Conservation (phyloP, 2,888 invertebrate species). For the Stenotaenia linearis region DNA sequence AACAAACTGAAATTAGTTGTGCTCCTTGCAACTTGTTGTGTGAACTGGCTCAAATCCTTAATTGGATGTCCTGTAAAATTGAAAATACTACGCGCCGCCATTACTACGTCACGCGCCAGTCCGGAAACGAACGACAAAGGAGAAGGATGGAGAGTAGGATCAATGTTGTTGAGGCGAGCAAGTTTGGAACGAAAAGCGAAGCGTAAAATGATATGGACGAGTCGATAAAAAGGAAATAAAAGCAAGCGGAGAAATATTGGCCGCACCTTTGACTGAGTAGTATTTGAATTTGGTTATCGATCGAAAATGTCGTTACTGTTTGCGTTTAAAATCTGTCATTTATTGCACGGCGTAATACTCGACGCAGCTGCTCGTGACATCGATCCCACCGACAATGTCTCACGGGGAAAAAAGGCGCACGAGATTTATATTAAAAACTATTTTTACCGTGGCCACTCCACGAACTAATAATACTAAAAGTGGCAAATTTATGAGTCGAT, state of each 20-base stretch:
- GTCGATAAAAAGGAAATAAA: neutral
- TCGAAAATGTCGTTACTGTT: neutral
- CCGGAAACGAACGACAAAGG: neutral
- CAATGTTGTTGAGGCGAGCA: neutral
- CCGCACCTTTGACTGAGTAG: neutral
- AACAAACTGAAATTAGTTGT: too few species aligned
- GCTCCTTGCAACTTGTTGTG: too few species aligned
- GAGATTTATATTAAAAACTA: neutral
- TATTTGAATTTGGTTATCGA: constrained; percentile 19
- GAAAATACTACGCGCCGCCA: too few species aligned
- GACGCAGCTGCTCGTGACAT: neutral
- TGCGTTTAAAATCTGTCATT: neutral
- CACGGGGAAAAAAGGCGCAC: neutral
- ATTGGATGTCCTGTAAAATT: too few species aligned
- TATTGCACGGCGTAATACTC: neutral
- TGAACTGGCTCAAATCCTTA: too few species aligned
- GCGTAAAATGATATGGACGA: neutral
- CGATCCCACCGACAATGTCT: neutral
- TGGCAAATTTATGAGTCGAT: neutral
- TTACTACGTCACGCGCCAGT: too few species aligned
- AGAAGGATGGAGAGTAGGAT: neutral
- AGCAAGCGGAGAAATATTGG: neutral
- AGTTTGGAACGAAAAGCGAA: neutral
- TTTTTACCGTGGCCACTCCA: neutral
- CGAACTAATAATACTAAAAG: neutral